phyloP scores from a whole-genome alignment of 2,113 vertebrate genomes.

The Daubentonia madagascariensis region DNA sequence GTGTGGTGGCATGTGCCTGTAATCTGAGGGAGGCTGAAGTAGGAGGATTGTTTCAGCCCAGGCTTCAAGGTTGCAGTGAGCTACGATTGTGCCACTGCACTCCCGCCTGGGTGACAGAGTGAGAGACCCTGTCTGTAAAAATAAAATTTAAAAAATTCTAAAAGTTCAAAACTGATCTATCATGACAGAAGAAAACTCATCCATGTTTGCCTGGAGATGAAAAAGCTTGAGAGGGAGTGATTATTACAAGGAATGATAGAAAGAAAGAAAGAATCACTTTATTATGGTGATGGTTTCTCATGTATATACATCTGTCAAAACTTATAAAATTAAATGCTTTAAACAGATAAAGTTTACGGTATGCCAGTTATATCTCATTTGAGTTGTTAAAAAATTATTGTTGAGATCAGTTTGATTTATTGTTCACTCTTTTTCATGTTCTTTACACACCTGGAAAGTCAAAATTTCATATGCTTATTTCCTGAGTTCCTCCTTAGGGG shows the following conservation, averaged over 20 bases:
- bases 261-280: background rate
- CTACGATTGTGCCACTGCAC: too few relatives aligned
- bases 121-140: too few relatives aligned
- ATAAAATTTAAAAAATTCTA: background rate
- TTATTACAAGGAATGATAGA: background rate
- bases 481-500: background rate
- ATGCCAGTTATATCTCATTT: background rate
- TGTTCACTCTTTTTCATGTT: background rate
- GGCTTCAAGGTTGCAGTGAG: too few relatives aligned
- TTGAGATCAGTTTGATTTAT: constrained; percentile 15
- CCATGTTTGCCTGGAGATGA: background rate
- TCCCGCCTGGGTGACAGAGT: too few relatives aligned
- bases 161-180: background rate
- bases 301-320: background rate
- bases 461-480: background rate
- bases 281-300: background rate
- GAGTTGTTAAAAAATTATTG: background rate
- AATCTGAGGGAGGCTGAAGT: too few relatives aligned
- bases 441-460: background rate
- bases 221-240: background rate
- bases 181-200: background rate
- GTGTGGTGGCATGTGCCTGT: too few relatives aligned
- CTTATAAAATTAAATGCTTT: background rate
- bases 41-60: too few relatives aligned
- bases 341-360: background rate